These are phyloP conservation scores for Apamea monoglypha DNA, from an alignment of 2,888 invertebrate species.

Conservation along the genomic window DNA sequence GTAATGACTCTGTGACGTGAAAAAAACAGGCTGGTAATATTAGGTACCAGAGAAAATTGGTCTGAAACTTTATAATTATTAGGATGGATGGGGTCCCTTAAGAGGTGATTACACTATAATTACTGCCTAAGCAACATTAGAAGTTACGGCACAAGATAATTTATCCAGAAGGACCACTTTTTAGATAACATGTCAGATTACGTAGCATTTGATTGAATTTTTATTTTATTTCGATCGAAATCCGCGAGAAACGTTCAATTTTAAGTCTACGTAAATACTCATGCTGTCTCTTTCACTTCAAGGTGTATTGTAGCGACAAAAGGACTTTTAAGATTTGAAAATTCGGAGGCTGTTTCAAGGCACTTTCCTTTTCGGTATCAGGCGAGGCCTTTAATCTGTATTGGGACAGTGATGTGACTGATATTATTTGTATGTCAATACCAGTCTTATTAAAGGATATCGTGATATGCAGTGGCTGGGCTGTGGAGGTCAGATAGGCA, in stretches of 20 bases:
- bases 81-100: slow-evolving; percentile 16
- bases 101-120: slow-evolving; percentile 36
- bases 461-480: background rate
- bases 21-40: background rate
- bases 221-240: background rate
- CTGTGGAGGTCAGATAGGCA: background rate
- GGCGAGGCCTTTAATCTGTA: background rate
- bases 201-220: background rate
- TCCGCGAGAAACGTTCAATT: background rate
- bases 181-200: background rate
- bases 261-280: background rate
- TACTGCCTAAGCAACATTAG: slow-evolving; percentile 24
- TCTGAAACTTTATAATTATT: slow-evolving; percentile 27
- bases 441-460: background rate
- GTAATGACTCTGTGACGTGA: background rate
- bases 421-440: background rate
- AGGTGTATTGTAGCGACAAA: background rate
- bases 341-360: background rate
- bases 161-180: slow-evolving; percentile 18
- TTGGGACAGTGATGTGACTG: too few species aligned
- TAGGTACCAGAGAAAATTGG: background rate
- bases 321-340: background rate
- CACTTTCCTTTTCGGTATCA: background rate
- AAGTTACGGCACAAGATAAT: background rate
- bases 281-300: background rate